Conservation (phyloP, 2,888 invertebrate genomes). For the Mesoligia furuncula region DNA sequence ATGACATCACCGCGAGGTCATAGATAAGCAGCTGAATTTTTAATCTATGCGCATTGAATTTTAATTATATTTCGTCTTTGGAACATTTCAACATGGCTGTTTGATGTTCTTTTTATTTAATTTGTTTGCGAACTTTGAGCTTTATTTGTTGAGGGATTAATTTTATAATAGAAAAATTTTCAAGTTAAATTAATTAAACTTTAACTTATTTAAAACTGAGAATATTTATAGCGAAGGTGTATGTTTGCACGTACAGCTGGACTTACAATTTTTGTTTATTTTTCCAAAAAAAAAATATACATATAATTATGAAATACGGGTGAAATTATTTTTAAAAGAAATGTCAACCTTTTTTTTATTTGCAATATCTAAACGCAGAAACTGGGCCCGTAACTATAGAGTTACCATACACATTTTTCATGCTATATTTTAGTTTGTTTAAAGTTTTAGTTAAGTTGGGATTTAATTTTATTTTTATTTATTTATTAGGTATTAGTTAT, state of each 20-base stretch:
- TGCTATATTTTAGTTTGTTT: too few relatives aligned
- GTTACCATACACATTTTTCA: too few relatives aligned
- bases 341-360: too few relatives aligned
- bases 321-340: too few relatives aligned
- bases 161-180: background rate
- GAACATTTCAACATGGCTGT: constrained; percentile 19
- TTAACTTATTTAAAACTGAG: background rate
- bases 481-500: too few relatives aligned
- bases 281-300: too few relatives aligned
- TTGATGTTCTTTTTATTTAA: constrained; percentile 12
- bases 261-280: background rate
- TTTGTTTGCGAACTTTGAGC: constrained; percentile 21
- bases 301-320: too few relatives aligned
- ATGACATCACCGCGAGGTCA: constrained; percentile 71
- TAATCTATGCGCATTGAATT: constrained; percentile 63
- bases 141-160: background rate
- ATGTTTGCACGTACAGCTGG: background rate
- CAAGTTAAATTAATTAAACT: background rate
- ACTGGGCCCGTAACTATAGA: too few relatives aligned
- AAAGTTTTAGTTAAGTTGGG: too few relatives aligned
- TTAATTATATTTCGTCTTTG: constrained; percentile 53
- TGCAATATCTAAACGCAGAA: too few relatives aligned
- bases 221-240: background rate
- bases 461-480: too few relatives aligned
- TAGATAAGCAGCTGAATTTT: constrained; percentile 57